phyloP scores from a whole-genome alignment of 92 coral and sea anemone species.

The Zoanthus sansibaricus region DNA sequence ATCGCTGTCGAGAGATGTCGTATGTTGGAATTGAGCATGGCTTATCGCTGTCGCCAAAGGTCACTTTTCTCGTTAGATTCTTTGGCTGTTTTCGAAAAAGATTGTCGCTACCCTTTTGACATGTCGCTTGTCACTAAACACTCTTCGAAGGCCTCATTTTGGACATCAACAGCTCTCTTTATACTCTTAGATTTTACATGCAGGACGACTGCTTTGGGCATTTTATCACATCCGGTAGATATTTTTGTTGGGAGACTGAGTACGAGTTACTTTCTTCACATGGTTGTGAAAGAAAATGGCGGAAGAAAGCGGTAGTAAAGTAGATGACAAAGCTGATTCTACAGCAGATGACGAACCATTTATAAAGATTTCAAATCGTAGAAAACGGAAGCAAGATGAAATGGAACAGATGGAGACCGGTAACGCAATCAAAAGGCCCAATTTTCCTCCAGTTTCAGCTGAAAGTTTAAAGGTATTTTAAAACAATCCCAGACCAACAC shows the following conservation, averaged over 20 bases:
- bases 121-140: too few relatives aligned
- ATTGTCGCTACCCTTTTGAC: too few relatives aligned
- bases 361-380: constrained; percentile 69
- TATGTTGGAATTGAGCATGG: too few relatives aligned
- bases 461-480: constrained; percentile 80
- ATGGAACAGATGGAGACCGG: constrained; percentile 93
- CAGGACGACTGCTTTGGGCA: neutral
- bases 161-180: too few relatives aligned
- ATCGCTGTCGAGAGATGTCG: too few relatives aligned
- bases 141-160: too few relatives aligned
- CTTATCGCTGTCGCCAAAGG: too few relatives aligned
- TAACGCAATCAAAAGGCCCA: constrained; percentile 76
- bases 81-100: too few relatives aligned
- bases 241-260: constrained; percentile 26
- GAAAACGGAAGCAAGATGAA: constrained; percentile 86
- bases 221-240: neutral
- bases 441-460: constrained; percentile 92
- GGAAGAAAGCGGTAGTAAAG: constrained; percentile 57
- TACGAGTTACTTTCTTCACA: constrained; percentile 9
- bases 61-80: too few relatives aligned
- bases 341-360: constrained; percentile 72
- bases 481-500: neutral
- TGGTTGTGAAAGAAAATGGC: constrained; percentile 73
- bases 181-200: too few relatives aligned
- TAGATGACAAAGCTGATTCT: constrained; percentile 36